Evolutionary conservation across 2,888 invertebrate species (phyloP).

Genomic region (Theretra japonica): DNA sequence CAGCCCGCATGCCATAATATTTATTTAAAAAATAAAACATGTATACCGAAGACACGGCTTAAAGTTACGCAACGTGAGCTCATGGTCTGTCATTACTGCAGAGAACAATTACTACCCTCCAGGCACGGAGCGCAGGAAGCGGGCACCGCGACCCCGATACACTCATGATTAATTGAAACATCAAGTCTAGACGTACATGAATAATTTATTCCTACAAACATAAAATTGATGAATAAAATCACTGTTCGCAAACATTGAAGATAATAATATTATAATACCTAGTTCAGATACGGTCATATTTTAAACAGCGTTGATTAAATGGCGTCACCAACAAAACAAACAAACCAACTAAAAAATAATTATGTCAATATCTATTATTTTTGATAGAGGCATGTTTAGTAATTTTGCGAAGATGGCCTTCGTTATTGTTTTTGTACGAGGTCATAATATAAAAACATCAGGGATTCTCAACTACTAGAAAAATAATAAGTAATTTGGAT

Average conservation of each 20-base stretch:
- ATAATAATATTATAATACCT: no score
- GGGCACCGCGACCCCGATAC: slow-evolving; percentile 14
- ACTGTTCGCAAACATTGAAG: neutral
- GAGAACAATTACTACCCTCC: slow-evolving; percentile 10
- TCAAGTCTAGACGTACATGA: neutral
- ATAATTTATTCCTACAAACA: neutral
- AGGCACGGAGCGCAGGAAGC: slow-evolving; percentile 26
- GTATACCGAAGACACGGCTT: neutral
- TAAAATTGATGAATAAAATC: neutral
- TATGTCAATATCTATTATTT: no score
- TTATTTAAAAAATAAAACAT: neutral
- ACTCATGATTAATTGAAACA: slow-evolving; percentile 5
- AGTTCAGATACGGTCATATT: no score
- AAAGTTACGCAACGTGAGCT: slow-evolving; percentile 7
- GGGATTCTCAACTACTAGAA: no score
- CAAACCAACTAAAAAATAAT: no score
- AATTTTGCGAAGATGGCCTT: neutral
- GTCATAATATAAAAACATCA: no score
- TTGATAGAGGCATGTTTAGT: no score
- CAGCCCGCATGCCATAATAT: neutral
- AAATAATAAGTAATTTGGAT: no score
- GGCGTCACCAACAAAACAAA: no score
- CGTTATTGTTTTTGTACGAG: neutral
- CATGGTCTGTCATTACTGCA: slow-evolving; percentile 21
- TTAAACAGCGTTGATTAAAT: no score